Evolutionary conservation across 2,797 vertebrate species (phyloP), one percentile per base, ranked within the genome.

Genomic region (Thamnophis elegans): DNA sequence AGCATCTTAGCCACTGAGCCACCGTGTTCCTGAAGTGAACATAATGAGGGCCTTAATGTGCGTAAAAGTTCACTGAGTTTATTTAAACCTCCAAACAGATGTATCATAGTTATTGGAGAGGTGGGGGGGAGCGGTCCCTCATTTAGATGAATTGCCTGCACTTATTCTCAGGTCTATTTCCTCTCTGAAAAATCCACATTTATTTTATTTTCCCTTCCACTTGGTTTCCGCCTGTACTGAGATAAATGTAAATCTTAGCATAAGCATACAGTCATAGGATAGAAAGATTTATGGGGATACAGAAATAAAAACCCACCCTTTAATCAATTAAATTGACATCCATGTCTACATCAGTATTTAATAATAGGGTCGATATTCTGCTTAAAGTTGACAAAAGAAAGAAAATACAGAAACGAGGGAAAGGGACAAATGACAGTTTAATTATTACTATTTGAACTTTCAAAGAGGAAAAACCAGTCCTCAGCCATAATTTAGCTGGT

Each of bases 381-480:
- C n/a, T 90, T 94, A 90, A 85, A 36, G 28, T 32, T 59, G 13
- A 87, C 59, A 89, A 36, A 89, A 1, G 58, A 87, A 86, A 93
- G 91, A 82, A 32, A 92, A 89, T 59, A 89, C 85, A 36, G 60
- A 82, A 92, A 87, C 0, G 51, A 58, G n/a, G 42, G 36, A 25
- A 65, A 56, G 14, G 36, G 90, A 65, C 47, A 94, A 95, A 2
- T 91, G 90, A 93, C 94, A 96, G 90, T 68, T 91, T 96, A 78
- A 96, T 94, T 95, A 87, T 94, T 94, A 86, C 90, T 93, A 93
- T 92, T 89, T 87, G 55, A 87, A 93, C 94, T 95, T 87, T 96
- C 85, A 94, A 88, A 92, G 22, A 47, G 88, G 10, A 82, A 92
- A 92, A 95, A 91, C 65, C 54, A 47, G 18, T 89, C 53, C 20